phyloP scores from a whole-genome alignment of 1,140 invertebrate species.

The Plutomurus gul region DNA sequence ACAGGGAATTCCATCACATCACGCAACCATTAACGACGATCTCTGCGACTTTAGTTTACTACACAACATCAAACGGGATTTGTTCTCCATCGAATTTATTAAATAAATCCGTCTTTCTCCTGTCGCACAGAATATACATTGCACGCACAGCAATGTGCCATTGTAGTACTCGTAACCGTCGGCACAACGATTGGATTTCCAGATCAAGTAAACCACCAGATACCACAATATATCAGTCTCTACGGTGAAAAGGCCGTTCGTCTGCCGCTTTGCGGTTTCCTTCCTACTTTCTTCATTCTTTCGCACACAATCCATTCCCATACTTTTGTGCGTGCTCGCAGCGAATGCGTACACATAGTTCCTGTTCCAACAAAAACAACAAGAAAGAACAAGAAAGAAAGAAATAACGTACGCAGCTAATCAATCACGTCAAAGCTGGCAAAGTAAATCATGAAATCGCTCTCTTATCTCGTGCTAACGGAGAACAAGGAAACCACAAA shows the following conservation, averaged over 20 bases:
- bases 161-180: too few relatives aligned
- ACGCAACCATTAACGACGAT: neutral
- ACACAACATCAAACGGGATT: conserved; percentile 1
- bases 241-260: too few relatives aligned
- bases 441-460: neutral
- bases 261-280: too few relatives aligned
- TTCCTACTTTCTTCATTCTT: too few relatives aligned
- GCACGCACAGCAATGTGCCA: too few relatives aligned
- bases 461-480: too few relatives aligned
- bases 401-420: neutral
- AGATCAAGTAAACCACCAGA: too few relatives aligned
- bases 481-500: neutral
- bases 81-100: neutral
- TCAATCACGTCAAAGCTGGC: neutral
- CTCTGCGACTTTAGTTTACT: neutral
- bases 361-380: neutral
- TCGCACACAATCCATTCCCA: neutral
- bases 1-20: neutral
- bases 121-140: neutral
- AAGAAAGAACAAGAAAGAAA: neutral
- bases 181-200: too few relatives aligned
- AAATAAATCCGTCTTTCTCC: neutral
- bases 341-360: neutral
- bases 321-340: neutral
- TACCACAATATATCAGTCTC: too few relatives aligned